These are phyloP conservation scores for Montipora capitata DNA, from an alignment of 92 coral and sea anemone genomes.

Conservation along the genomic window DNA sequence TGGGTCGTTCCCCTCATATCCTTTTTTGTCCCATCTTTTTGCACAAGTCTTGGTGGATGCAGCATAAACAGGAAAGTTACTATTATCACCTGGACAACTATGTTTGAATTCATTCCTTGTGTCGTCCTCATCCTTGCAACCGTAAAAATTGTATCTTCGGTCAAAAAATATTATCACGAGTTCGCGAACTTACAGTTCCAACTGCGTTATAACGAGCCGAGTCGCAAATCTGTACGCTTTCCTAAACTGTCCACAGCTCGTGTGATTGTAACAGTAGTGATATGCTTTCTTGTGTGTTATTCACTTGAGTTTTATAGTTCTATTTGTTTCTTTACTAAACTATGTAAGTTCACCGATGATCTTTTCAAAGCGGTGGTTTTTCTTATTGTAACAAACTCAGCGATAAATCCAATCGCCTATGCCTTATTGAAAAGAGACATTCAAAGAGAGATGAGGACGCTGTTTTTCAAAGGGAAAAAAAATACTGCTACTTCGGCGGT, in stretches of 20 bases:
- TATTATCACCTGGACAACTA: conserved; percentile 31
- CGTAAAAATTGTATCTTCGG: conserved; percentile 13
- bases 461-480: neutral
- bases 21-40: conserved; percentile 35
- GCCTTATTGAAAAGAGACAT: conserved; percentile 48
- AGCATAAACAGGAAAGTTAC: conserved; percentile 22
- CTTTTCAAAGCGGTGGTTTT: conserved; percentile 14
- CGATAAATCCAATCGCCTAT: conserved; percentile 41
- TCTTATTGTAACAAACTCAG: conserved; percentile 36
- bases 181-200: conserved; percentile 4
- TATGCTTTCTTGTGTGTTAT: conserved; percentile 67
- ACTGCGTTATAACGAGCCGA: conserved; percentile 33
- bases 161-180: conserved; percentile 3
- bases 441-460: conserved; percentile 17
- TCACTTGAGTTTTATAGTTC: conserved; percentile 68
- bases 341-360: conserved; percentile 24
- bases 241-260: conserved; percentile 51
- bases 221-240: conserved; percentile 17
- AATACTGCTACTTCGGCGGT: neutral
- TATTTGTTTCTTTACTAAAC: conserved; percentile 52
- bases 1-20: conserved; percentile 22
- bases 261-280: conserved; percentile 69
- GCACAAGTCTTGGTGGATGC: conserved; percentile 27
- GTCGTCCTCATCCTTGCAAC: conserved; percentile 16
- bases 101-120: conserved; percentile 51